These are phyloP conservation scores for Polia nebulosa DNA, from an alignment of 2,888 invertebrate species.

Conservation along the genomic window DNA sequence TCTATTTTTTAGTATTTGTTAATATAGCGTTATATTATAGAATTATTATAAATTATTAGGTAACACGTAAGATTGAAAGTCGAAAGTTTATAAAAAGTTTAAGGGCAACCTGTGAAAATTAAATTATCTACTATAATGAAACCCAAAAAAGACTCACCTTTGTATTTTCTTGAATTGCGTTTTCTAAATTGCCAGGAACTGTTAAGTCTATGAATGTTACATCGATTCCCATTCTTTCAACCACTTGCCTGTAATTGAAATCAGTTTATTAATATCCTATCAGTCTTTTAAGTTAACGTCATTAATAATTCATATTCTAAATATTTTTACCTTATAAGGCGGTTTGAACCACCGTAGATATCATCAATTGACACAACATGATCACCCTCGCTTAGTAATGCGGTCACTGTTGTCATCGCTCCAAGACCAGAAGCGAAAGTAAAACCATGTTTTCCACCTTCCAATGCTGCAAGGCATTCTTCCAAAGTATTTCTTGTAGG, in stretches of 20 bases:
- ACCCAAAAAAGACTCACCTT: slow-evolving; percentile 91
- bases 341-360: slow-evolving; percentile 98
- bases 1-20: too few species aligned
- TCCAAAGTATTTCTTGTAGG: slow-evolving; percentile 97
- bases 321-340: slow-evolving; percentile 89
- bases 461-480: slow-evolving; percentile 96
- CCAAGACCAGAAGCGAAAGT: slow-evolving; percentile 98
- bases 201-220: slow-evolving; percentile 95
- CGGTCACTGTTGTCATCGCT: slow-evolving; percentile 94
- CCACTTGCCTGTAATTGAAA: slow-evolving; percentile 91
- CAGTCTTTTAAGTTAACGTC: not conserved
- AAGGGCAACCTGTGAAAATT: not conserved
- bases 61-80: not conserved
- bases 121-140: not conserved
- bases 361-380: slow-evolving; percentile 98
- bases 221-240: slow-evolving; percentile 93
- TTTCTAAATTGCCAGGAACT: slow-evolving; percentile 92
- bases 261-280: slow-evolving; percentile 5
- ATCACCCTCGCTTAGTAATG: slow-evolving; percentile 96
- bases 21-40: too few species aligned
- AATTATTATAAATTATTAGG: not conserved
- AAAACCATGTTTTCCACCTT: slow-evolving; percentile 96
- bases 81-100: not conserved
- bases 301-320: not conserved
- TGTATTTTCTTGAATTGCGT: slow-evolving; percentile 95